Percentiles rank a stretch among this genome's conserved stretches.
phyloP scores from a whole-genome alignment of 2,888 invertebrate genomes.

The Trichopria drosophilae region DNA sequence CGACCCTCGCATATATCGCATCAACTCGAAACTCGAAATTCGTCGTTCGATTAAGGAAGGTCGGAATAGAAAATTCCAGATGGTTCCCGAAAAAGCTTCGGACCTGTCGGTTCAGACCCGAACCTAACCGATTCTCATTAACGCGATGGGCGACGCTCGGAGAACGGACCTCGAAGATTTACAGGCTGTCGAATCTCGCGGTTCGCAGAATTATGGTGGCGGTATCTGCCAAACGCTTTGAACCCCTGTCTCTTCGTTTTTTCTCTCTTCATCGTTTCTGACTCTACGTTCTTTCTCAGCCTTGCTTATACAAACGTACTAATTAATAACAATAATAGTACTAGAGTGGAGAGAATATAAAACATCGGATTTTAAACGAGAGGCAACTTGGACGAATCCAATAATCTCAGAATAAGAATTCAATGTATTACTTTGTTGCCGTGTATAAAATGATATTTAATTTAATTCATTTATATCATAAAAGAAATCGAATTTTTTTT shows the following conservation, averaged over 20 bases:
- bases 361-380: too few species aligned
- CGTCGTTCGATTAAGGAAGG: constrained; percentile 3
- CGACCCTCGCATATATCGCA: too few species aligned
- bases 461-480: too few species aligned
- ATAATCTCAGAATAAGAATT: too few species aligned
- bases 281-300: constrained; percentile 11
- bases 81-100: constrained; percentile 4
- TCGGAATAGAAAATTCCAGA: constrained; percentile 13
- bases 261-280: not conserved
- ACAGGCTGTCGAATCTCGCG: constrained; percentile 38
- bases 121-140: constrained; percentile 40
- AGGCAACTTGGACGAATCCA: too few species aligned
- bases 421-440: too few species aligned
- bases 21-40: not conserved
- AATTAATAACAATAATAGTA: too few species aligned
- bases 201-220: constrained; percentile 36
- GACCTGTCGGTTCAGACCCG: constrained; percentile 9
- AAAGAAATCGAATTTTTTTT: too few species aligned
- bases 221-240: constrained; percentile 28
- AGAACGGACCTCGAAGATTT: constrained; percentile 35
- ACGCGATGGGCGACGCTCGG: constrained; percentile 39
- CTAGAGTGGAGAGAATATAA: too few species aligned
- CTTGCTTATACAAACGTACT: too few species aligned
- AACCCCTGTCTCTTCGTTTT: constrained; percentile 4
- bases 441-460: too few species aligned